Evolutionary conservation across 2,113 vertebrate genomes (phyloP).

Genomic region (Ariopsis seemanni): DNA sequence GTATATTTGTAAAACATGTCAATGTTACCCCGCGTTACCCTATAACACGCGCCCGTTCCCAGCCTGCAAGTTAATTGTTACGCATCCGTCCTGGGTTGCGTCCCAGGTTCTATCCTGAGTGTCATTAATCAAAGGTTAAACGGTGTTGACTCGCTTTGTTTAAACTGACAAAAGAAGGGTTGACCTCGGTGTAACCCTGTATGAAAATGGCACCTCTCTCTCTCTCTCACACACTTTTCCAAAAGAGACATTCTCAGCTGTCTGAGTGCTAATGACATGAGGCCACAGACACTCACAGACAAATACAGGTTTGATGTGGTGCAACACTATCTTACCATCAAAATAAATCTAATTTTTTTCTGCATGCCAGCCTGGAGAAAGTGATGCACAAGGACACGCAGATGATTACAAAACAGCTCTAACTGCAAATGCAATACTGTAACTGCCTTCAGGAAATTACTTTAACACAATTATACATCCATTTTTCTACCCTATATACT

Average conservation of each 20-base stretch:
- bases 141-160: too few species aligned
- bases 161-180: too few species aligned
- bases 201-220: too few species aligned
- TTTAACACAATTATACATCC: background rate
- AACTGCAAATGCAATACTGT: background rate
- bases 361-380: background rate
- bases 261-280: background rate
- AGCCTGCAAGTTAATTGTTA: too few species aligned
- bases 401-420: background rate
- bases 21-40: too few species aligned
- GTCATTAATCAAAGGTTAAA: too few species aligned
- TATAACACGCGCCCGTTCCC: too few species aligned
- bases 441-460: background rate
- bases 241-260: slow-evolving; percentile 16
- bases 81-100: too few species aligned
- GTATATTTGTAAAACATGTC: too few species aligned
- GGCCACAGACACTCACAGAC: background rate
- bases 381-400: background rate
- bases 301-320: background rate
- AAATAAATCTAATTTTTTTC: background rate
- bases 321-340: background rate
- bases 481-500: background rate
- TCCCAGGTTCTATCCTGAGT: too few species aligned
- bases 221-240: slow-evolving; percentile 13
- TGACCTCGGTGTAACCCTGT: too few species aligned